Conservation (phyloP, 2,797 vertebrate genomes). For the Cyprinella venusta region DNA sequence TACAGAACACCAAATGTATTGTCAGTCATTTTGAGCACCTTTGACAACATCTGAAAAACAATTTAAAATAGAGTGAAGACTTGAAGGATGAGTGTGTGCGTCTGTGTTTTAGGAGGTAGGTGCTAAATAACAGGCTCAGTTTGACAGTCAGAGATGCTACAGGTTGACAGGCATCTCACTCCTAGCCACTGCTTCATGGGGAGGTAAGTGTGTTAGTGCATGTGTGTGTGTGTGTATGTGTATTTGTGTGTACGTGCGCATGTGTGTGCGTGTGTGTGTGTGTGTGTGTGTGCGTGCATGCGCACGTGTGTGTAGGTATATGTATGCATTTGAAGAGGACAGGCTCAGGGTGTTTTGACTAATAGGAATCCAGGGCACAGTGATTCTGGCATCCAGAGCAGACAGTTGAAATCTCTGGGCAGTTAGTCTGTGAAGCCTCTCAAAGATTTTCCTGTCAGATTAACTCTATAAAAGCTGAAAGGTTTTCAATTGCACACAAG, state of each 20-base stretch:
- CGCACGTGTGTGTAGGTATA: slow-evolving; percentile 31
- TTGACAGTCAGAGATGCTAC: slow-evolving; percentile 91
- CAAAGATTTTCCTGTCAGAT: slow-evolving; percentile 99
- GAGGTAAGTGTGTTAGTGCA: slow-evolving; percentile 11
- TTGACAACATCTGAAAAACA: slow-evolving; percentile 79
- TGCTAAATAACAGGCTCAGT: slow-evolving; percentile 86
- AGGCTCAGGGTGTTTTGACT: slow-evolving; percentile 94
- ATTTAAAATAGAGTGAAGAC: slow-evolving; percentile 77
- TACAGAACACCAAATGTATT: slow-evolving; percentile 81
- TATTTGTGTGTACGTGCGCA: slow-evolving; percentile 22
- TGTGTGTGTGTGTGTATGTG: slow-evolving; percentile 35
- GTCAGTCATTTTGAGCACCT: slow-evolving; percentile 80
- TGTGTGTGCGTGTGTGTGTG: slow-evolving; percentile 25
- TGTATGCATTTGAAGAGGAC: slow-evolving; percentile 70
- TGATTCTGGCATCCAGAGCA: slow-evolving; percentile 95
- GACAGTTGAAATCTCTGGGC: slow-evolving; percentile 99
- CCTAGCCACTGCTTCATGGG: slow-evolving; percentile 76
- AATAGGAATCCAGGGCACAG: slow-evolving; percentile 96
- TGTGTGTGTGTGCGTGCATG: slow-evolving; percentile 19
- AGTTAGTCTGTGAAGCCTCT: slow-evolving; percentile 93
- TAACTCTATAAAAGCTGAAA: slow-evolving; percentile 93
- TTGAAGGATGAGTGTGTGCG: slow-evolving; percentile 46
- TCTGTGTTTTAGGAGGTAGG: slow-evolving; percentile 78
- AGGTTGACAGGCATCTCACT: slow-evolving; percentile 89
- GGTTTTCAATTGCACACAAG: slow-evolving; percentile 91